phyloP scores from a whole-genome alignment of 2,888 invertebrate genomes.

The Brenthis hecate region DNA sequence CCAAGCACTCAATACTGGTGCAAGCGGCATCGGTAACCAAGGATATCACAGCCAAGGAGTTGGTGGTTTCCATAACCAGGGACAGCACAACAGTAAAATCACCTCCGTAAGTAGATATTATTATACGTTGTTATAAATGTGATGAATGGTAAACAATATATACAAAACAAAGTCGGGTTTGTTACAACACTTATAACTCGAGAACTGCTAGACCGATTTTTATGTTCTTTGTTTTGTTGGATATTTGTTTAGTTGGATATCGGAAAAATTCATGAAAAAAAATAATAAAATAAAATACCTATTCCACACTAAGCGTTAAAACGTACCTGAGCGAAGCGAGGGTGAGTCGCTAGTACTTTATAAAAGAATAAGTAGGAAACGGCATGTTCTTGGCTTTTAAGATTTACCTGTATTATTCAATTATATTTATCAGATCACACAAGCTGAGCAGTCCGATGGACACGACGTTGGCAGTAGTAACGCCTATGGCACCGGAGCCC shows the following conservation, averaged over 20 bases:
- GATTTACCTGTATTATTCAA: neutral
- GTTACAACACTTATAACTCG: too few relatives aligned
- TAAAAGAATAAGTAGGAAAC: too few relatives aligned
- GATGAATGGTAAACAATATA: neutral
- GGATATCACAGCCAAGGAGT: constrained; percentile 32
- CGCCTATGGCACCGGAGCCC: neutral
- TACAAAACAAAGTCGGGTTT: too few relatives aligned
- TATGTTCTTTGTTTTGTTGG: too few relatives aligned
- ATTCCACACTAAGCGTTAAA: too few relatives aligned
- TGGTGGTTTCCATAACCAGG: constrained; percentile 34
- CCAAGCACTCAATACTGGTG: constrained; percentile 28
- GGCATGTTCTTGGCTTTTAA: neutral
- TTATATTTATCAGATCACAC: constrained; percentile 21
- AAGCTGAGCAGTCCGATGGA: constrained; percentile 17
- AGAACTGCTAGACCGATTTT: too few relatives aligned
- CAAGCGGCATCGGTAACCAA: constrained; percentile 33
- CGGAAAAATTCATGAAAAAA: too few relatives aligned
- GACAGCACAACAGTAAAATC: constrained; percentile 37
- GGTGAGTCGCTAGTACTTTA: neutral
- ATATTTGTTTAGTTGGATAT: too few relatives aligned
- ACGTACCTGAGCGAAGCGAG: too few relatives aligned
- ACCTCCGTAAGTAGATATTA: constrained; percentile 38
- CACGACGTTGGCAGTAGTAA: constrained; percentile 8
- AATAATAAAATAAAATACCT: too few relatives aligned
- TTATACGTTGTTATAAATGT: neutral